Percentiles rank a stretch among this genome's conserved stretches.
phyloP scores from a whole-genome alignment of 2,113 vertebrate species.

The Etheostoma spectabile region DNA sequence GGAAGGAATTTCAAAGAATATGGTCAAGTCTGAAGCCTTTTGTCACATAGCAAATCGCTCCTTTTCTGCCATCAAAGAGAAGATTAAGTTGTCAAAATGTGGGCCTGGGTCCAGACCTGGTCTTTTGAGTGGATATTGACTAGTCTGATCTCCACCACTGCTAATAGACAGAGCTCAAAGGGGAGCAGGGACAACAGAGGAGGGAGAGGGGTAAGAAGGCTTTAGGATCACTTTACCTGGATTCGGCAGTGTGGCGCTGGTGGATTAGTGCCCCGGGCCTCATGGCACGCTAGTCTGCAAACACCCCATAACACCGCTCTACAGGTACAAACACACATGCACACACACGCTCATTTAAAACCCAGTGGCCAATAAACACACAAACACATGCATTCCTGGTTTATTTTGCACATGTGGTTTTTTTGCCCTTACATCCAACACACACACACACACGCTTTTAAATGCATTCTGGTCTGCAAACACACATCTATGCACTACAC shows the following conservation, averaged over 20 bases:
- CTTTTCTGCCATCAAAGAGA: conserved; percentile 78
- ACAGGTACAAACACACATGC: conserved; percentile 69
- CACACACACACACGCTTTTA: no score
- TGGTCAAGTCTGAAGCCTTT: conserved; percentile 73
- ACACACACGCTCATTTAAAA: conserved; percentile 48
- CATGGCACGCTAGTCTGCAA: conserved; percentile 82
- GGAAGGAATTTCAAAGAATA: conserved; percentile 66
- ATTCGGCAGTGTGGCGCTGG: conserved; percentile 83
- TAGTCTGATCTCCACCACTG: conserved; percentile 82
- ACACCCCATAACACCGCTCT: conserved; percentile 61
- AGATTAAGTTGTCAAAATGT: conserved; percentile 88
- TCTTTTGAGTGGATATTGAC: conserved; percentile 83
- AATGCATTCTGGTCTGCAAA: background rate
- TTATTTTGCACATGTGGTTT: conserved; percentile 7
- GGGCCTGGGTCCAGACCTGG: conserved; percentile 83
- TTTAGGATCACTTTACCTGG: conserved; percentile 89
- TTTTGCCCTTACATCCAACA: conserved; percentile 1
- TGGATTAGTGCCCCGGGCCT: conserved; percentile 83
- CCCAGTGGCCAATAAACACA: conserved; percentile 52
- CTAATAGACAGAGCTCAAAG: conserved; percentile 81
- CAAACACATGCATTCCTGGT: background rate
- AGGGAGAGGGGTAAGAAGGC: conserved; percentile 76
- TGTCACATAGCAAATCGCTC: conserved; percentile 67
- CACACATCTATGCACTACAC: background rate
- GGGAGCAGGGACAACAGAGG: conserved; percentile 76